Evolutionary conservation across 2,888 invertebrate genomes (phyloP), one percentile per base, ranked within the genome.

Genomic region (Tricholauxania praeusta): DNA sequence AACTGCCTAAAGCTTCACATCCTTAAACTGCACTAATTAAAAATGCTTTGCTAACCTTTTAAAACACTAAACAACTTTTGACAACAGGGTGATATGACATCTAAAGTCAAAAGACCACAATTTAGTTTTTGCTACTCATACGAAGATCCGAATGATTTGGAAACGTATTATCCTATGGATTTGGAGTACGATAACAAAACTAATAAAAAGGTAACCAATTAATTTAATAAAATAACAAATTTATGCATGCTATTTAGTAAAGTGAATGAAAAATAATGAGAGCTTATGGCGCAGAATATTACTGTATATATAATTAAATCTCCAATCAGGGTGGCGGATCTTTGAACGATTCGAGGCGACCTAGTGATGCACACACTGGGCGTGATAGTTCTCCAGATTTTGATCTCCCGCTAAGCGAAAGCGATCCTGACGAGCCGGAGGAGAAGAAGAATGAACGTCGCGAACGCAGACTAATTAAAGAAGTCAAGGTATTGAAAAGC

Each of bases 371-470:
- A 2, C 83, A 81, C 69, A 83, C 82, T 63, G 83, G 84, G 49
- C 84, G 85, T 88, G 84, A 92, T 90, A 87, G 91, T 89, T 85
- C 91, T 87, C 84, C 92, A 82, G 89, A 91, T 87, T 86, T 89
- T 85, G 89, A 92, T 84, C 71, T 84, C n/a, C 88, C 92, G 84
- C 87, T 92, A 87, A 88, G 89, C 85, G 87, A 92, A 87, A 85
- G 91, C 87, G 89, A 91, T 86, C 91, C 90, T 77, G 89, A 93
- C 84, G 90, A 94, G 87, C 90, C 92, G 82, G 89, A 91, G 87
- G 88, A 93, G 86, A 90, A 91, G 79, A 89, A 89, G 77, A 88
- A 89, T 82, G 89, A 93, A 86, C 87, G 94, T 85, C 91, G 95
- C 89, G 86, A 95, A 82, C 91, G 94, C 89, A 88, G 93, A 77